These are phyloP conservation scores for Lepetodrilus schrolli DNA, from an alignment of 2,888 invertebrate genomes.

Conservation along the genomic window DNA sequence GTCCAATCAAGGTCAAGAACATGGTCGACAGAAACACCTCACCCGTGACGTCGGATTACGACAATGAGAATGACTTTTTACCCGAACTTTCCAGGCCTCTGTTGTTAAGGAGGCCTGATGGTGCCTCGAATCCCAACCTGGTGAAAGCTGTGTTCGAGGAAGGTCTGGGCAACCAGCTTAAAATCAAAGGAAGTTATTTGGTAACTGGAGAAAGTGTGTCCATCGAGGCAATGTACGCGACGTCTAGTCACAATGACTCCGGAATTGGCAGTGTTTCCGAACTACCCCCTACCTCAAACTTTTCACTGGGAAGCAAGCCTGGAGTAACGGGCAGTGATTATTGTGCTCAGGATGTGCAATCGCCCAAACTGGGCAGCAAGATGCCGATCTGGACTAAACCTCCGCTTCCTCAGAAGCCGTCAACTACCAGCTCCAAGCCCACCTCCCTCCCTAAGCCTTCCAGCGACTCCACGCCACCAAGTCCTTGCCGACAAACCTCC, in stretches of 20 bases:
- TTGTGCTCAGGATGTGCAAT: conserved; percentile 35
- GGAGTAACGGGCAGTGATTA: conserved; percentile 24
- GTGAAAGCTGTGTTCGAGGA: conserved; percentile 50
- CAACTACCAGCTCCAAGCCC: conserved; percentile 31
- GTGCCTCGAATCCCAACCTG: conserved; percentile 93
- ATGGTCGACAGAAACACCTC: conserved; percentile 28
- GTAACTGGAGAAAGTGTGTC: conserved; percentile 22
- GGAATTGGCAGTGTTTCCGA: conserved; percentile 33
- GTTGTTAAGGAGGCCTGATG: conserved; percentile 81
- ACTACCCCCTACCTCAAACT: conserved; percentile 39
- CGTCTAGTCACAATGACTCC: conserved; percentile 49
- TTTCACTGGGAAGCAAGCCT: conserved; percentile 26
- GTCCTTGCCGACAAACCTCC: conserved; percentile 33
- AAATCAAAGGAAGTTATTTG: conserved; percentile 29
- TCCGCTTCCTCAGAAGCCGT: conserved; percentile 61
- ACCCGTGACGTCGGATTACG: conserved; percentile 30
- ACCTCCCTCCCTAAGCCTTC: conserved; percentile 33
- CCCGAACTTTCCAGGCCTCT: conserved; percentile 41
- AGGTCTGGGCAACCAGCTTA: conserved; percentile 2
- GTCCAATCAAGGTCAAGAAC: neutral
- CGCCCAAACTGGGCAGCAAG: conserved; percentile 23
- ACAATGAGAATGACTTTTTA: conserved; percentile 38
- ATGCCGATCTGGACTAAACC: conserved; percentile 50
- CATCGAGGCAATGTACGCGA: conserved; percentile 35
- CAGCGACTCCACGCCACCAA: conserved; percentile 38